Conservation (phyloP, 2,888 invertebrate genomes). For the Ochropleura plecta region DNA sequence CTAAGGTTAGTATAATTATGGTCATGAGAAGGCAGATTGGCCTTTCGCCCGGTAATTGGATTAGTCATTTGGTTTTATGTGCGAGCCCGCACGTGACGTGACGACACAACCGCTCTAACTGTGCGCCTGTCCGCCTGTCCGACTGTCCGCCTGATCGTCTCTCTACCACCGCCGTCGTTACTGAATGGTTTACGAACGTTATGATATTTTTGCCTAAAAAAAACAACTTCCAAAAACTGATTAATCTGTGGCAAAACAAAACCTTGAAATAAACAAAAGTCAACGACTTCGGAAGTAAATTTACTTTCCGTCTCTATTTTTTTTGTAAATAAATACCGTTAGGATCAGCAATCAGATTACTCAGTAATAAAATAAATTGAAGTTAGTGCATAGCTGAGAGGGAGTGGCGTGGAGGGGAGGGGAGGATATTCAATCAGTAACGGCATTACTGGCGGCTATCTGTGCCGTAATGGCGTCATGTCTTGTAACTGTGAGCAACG, state of each 20-base stretch:
- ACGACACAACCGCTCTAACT: constrained; percentile 34
- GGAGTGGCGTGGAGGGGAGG: neutral
- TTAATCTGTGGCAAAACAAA: too few relatives aligned
- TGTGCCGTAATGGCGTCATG: constrained; percentile 47
- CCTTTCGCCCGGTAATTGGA: constrained; percentile 69
- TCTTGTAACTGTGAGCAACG: constrained; percentile 38
- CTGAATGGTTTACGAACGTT: neutral
- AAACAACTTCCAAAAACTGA: too few relatives aligned
- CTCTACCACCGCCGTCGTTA: neutral
- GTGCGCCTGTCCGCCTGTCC: constrained; percentile 12
- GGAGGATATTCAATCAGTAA: constrained; percentile 51
- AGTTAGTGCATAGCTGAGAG: constrained; percentile 36
- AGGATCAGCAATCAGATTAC: constrained; percentile 41
- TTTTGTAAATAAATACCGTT: constrained; percentile 35
- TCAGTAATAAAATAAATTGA: constrained; percentile 45
- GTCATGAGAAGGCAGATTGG: constrained; percentile 74
- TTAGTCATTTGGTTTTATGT: constrained; percentile 68
- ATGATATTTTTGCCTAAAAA: constrained; percentile 27
- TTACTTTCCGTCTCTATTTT: too few relatives aligned
- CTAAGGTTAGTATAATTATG: constrained; percentile 74
- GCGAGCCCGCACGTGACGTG: constrained; percentile 62
- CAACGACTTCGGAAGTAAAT: too few relatives aligned
- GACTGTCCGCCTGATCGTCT: neutral
- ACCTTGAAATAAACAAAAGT: too few relatives aligned
- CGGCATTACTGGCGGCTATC: constrained; percentile 47